phyloP scores from a whole-genome alignment of 2,113 vertebrate species.

The Riparia riparia region DNA sequence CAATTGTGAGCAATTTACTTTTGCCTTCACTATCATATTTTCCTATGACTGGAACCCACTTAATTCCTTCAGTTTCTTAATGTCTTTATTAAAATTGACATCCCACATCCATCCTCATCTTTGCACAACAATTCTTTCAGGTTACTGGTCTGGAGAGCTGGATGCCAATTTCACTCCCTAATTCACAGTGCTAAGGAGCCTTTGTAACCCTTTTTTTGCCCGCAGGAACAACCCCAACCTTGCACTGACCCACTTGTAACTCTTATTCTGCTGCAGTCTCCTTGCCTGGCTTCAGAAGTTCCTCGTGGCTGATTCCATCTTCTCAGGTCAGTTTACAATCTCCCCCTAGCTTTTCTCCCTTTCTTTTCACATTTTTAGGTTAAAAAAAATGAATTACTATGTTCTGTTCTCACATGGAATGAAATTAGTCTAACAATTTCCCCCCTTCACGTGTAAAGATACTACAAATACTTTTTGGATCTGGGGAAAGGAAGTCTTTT shows the following conservation, averaged over 20 bases:
- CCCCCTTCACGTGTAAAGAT: neutral
- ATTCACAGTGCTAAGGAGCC: neutral
- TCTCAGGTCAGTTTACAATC: neutral
- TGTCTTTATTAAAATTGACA: neutral
- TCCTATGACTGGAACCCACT: neutral
- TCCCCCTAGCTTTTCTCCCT: neutral
- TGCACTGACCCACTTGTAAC: neutral
- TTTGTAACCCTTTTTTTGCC: neutral
- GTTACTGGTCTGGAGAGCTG: neutral
- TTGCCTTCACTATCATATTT: neutral
- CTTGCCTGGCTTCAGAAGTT: neutral
- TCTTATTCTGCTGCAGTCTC: neutral
- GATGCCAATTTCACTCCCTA: neutral
- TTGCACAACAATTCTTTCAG: neutral
- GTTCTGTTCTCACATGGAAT: neutral
- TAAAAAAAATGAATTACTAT: neutral
- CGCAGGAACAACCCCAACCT: neutral
- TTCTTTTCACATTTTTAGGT: neutral
- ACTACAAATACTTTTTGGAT: neutral
- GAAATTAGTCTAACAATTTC: neutral
- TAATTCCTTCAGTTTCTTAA: neutral
- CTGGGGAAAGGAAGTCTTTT: neutral
- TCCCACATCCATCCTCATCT: neutral
- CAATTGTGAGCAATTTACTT: neutral
- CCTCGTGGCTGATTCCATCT: neutral